Conservation (phyloP, 92 coral and sea anemone species). For the Scolanthus callimorphus region DNA sequence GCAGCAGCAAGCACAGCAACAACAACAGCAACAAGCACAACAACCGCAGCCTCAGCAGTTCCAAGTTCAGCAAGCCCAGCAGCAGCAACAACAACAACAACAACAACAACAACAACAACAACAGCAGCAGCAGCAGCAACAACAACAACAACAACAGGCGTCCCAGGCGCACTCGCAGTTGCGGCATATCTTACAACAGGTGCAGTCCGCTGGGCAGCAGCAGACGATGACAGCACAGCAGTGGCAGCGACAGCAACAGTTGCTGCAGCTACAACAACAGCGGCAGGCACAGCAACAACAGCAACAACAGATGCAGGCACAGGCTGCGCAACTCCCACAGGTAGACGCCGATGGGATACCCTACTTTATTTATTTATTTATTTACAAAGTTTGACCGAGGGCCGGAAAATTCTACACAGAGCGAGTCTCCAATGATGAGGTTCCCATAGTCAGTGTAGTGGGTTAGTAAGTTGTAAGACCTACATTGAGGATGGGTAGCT, state of each 20-base stretch:
- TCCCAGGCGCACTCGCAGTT: slow-evolving; percentile 48
- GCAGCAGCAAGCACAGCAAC: too few species aligned
- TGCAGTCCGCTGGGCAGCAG: slow-evolving; percentile 53
- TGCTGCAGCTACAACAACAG: slow-evolving; percentile 14
- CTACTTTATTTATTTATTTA: too few species aligned
- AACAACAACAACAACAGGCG: slow-evolving; percentile 18
- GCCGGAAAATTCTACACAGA: too few species aligned
- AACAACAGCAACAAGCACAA: too few species aligned
- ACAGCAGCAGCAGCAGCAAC: slow-evolving; percentile 13
- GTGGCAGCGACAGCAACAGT: slow-evolving; percentile 49
- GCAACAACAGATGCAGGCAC: slow-evolving; percentile 15
- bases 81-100: slow-evolving; percentile 35
- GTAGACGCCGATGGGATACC: too few species aligned
- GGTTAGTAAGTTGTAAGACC: too few species aligned
- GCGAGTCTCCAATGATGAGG: too few species aligned
- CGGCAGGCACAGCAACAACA: too few species aligned
- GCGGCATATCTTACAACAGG: slow-evolving; percentile 52
- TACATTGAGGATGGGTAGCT: too few species aligned
- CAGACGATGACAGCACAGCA: slow-evolving; percentile 61
- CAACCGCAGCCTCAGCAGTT: slow-evolving; percentile 32
- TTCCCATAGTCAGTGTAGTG: too few species aligned
- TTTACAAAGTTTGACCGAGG: too few species aligned
- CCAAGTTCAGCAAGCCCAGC: slow-evolving; percentile 33
- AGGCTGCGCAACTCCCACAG: slow-evolving; percentile 28
- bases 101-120: slow-evolving; percentile 40